Evolutionary conservation across 2,888 invertebrate species (phyloP).

Genomic region (Luffia ferchaultella): DNA sequence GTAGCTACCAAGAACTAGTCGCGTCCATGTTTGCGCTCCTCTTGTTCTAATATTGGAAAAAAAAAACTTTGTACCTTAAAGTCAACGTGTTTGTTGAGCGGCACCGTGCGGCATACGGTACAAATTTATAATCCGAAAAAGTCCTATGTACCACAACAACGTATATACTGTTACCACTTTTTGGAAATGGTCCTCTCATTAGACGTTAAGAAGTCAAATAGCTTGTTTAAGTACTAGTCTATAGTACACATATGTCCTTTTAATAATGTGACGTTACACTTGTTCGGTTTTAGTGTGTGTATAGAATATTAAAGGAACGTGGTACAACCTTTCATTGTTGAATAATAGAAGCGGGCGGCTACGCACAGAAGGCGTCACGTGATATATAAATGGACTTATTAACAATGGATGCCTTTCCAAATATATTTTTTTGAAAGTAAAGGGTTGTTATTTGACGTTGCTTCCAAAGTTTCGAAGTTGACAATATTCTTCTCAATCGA

Average conservation of each 20-base stretch:
- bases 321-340: background rate
- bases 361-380: conserved; percentile 10
- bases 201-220: background rate
- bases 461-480: no score
- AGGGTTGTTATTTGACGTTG: background rate
- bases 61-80: background rate
- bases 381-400: background rate
- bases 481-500: background rate
- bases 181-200: background rate
- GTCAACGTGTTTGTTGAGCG: background rate
- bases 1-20: conserved; percentile 3
- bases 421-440: background rate
- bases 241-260: background rate
- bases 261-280: background rate
- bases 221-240: background rate
- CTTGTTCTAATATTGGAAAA: conserved; percentile 5
- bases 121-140: background rate
- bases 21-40: conserved; percentile 2
- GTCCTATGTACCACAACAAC: background rate
- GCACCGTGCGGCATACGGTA: background rate
- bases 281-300: background rate
- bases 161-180: background rate
- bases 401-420: background rate
- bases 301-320: background rate
- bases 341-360: conserved; percentile 11